Conservation (phyloP, 2,888 invertebrate genomes). For the Chloroclysta siterata region DNA sequence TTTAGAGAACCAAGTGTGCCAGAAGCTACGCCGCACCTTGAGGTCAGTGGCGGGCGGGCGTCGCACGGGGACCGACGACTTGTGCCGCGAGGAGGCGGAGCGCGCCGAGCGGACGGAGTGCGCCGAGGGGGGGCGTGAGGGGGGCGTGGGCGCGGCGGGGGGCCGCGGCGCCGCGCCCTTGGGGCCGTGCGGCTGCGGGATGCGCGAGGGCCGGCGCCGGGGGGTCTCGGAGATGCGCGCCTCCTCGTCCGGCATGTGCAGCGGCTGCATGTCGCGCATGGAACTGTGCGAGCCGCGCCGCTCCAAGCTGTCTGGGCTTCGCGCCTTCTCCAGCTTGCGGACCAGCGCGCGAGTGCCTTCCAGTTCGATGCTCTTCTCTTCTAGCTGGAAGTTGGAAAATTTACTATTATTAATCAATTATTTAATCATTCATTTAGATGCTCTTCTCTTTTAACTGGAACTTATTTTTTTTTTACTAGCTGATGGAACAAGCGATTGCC, state of each 20-base stretch:
- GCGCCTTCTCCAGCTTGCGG: slow-evolving; percentile 89
- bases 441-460: too few relatives aligned
- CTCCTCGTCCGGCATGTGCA: slow-evolving; percentile 78
- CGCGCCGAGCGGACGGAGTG: slow-evolving; percentile 53
- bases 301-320: slow-evolving; percentile 47
- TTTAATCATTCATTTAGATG: too few relatives aligned
- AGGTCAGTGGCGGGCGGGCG: slow-evolving; percentile 74
- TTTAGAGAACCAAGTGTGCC: slow-evolving; percentile 86
- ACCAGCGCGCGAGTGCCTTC: slow-evolving; percentile 92
- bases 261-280: slow-evolving; percentile 79
- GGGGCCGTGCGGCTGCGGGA: slow-evolving; percentile 85
- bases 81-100: slow-evolving; percentile 54
- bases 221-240: slow-evolving; percentile 85
- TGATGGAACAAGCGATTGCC: too few relatives aligned
- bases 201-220: slow-evolving; percentile 86
- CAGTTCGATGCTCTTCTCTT: slow-evolving; percentile 92
- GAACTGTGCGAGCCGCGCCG: slow-evolving; percentile 51
- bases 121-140: slow-evolving; percentile 49
- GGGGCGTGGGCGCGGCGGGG: slow-evolving; percentile 53
- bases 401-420: not conserved
- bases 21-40: slow-evolving; percentile 91
- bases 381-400: slow-evolving; percentile 84
- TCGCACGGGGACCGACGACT: slow-evolving; percentile 68
- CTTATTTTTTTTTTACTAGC: too few relatives aligned
- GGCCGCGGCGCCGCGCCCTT: slow-evolving; percentile 85